Evolutionary conservation across 2,797 vertebrate species (phyloP), one percentile per base, ranked within the genome.

Genomic region (Sebastes jordani): DNA sequence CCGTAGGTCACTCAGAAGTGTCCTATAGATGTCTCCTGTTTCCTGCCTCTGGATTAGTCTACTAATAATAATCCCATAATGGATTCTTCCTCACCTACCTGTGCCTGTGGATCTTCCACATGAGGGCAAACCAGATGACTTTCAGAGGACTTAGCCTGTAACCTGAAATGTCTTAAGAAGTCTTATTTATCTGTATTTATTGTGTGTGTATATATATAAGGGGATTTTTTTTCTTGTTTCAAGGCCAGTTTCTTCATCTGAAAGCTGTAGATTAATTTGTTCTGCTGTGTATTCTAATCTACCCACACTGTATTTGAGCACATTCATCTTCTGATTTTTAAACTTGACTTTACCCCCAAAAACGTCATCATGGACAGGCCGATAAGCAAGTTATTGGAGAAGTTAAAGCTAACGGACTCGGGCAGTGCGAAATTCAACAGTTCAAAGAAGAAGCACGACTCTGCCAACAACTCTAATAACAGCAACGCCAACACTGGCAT

Each of bases 361-460:
- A 59, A 63, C 76, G 46, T 80, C 74, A 87, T 74, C 89, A 95
- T 97, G 97, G 97, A 97, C 93, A 92, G 95, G 60, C 92, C 97
- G 2, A 96, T 97, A 74, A 97, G 95, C 86, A 97, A 97, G 90
- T 88, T 97, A 65, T 85, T 97, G 90, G 96, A 94, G 84, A 97
- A 97, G 91, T 90, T 97, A 75, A 96, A 96, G 91, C 93, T 97
- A 54, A 96, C 95, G 2, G 97, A 97, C 89, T 96, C 96, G 0
- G 95, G 96, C 76, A 97, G 96, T 80, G 97, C 94, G 75, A 97
- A 97, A 92, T 96, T 97, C 82, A 93, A 92, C 87, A 95, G 95
- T 81, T 95, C 96, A 20, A 96, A 96, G 90, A 96, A 96, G 76
- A 96, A 96, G 66, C 94, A 93, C 0, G 96, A 97, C 80, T 85